A percentile compares a stretch with the other conserved stretches of the same genome.
Evolutionary conservation across 2,113 vertebrate species (phyloP).

Genomic region (Accipiter virgatus): DNA sequence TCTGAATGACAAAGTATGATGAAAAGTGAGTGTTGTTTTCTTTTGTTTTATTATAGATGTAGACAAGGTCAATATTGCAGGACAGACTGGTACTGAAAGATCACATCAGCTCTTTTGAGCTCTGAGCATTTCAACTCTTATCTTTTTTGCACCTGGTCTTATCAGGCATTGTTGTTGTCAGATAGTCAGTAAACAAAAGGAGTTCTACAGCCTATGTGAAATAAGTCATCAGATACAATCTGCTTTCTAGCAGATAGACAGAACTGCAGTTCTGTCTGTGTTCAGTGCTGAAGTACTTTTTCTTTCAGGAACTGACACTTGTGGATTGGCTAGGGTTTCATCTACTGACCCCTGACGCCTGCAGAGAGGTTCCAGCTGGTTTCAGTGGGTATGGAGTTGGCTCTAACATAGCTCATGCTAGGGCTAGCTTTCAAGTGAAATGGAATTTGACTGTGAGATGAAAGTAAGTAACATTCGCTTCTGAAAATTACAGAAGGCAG

Average conservation of each 20-base stretch:
- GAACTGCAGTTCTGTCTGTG: background rate
- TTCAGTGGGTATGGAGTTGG: background rate
- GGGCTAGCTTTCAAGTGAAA: background rate
- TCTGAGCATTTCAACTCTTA: background rate
- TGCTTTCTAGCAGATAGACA: background rate
- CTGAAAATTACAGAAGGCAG: slow-evolving; percentile 72
- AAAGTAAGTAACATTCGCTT: background rate
- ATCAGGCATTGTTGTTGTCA: background rate
- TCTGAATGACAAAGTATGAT: background rate
- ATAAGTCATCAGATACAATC: background rate
- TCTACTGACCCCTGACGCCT: background rate
- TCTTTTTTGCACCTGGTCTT: background rate
- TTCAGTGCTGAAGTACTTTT: background rate
- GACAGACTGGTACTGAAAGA: background rate
- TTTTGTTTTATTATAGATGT: background rate
- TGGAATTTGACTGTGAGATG: background rate
- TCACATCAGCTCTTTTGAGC: background rate
- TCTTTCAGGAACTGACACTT: background rate
- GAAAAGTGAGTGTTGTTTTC: background rate
- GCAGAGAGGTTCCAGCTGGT: background rate
- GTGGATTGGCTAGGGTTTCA: background rate
- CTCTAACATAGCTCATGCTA: background rate
- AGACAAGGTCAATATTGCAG: background rate
- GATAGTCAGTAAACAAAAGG: background rate
- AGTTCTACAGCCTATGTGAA: background rate